phyloP scores from a whole-genome alignment of 1,140 invertebrate genomes.

The Palaemon carinicauda region DNA sequence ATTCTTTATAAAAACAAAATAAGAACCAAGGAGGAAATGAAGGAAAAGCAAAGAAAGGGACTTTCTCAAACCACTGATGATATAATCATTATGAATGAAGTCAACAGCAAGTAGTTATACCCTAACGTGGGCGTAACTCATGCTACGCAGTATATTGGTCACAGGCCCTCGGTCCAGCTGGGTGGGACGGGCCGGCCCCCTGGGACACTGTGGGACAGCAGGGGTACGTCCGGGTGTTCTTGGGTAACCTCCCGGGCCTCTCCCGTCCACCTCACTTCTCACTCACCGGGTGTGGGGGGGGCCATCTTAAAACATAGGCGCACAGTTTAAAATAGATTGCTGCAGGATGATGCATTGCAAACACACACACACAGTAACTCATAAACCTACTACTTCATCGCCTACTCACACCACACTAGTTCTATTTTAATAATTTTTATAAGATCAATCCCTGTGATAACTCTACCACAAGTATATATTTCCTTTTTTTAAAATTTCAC shows the following conservation, averaged over 20 bases:
- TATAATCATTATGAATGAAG: constrained; percentile 53
- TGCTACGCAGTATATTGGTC: constrained; percentile 56
- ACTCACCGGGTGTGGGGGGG: constrained; percentile 55
- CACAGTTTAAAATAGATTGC: constrained; percentile 41
- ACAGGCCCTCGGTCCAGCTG: constrained; percentile 46
- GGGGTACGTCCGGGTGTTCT: constrained; percentile 43
- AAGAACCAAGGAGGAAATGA: constrained; percentile 15
- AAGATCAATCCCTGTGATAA: no score
- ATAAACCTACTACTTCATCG: constrained; percentile 4
- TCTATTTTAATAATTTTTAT: no score
- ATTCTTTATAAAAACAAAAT: constrained; percentile 10
- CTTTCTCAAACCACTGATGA: constrained; percentile 36
- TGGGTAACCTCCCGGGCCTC: constrained; percentile 51
- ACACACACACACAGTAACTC: background rate
- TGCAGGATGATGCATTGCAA: constrained; percentile 9
- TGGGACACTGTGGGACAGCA: constrained; percentile 43
- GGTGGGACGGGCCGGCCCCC: constrained; percentile 51
- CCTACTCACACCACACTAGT: background rate
- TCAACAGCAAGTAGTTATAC: constrained; percentile 55
- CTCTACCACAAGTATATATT: no score
- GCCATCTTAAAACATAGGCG: constrained; percentile 57
- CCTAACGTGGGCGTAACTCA: constrained; percentile 55
- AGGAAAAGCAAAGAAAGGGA: constrained; percentile 26
- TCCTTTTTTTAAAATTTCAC: no score
- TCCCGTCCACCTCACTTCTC: constrained; percentile 57